Evolutionary conservation across 2,797 vertebrate species (phyloP).

Genomic region (Enteromius unitaeniatus): DNA sequence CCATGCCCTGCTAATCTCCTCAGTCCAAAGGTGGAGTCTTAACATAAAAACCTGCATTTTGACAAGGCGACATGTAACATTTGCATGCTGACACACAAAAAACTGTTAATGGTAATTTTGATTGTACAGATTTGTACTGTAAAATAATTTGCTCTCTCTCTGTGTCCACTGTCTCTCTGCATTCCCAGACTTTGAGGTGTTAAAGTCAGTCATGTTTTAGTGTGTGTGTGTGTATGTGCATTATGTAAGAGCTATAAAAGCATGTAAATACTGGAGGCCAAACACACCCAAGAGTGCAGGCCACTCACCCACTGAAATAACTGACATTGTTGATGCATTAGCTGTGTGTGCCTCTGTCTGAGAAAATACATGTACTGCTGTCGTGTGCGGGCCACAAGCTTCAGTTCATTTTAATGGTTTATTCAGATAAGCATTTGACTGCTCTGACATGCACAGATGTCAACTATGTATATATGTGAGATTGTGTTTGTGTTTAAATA

Average conservation of each 20-base stretch:
- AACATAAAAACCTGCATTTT: not conserved
- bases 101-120: not conserved
- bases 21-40: slow-evolving; percentile 14
- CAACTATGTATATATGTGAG: not conserved
- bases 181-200: slow-evolving; percentile 5
- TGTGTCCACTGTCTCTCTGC: slow-evolving; percentile 16
- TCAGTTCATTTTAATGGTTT: slow-evolving; percentile 48
- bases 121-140: not conserved
- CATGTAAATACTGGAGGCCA: slow-evolving; percentile 36
- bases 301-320: slow-evolving; percentile 61
- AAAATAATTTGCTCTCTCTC: not conserved
- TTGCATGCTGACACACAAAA: not conserved
- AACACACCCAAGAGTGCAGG: slow-evolving; percentile 42
- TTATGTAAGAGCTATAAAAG: slow-evolving; percentile 39
- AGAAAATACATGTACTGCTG: slow-evolving; percentile 14
- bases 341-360: slow-evolving; percentile 26
- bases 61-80: not conserved
- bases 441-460: not conserved
- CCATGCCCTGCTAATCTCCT: slow-evolving; percentile 12
- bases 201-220: slow-evolving; percentile 10
- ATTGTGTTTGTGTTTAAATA: no score
- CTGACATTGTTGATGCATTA: slow-evolving; percentile 61
- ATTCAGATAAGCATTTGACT: slow-evolving; percentile 23
- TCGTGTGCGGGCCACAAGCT: not conserved
- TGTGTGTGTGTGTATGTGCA: slow-evolving; percentile 4